A percentile compares a stretch with the other conserved stretches of the same genome.
phyloP scores from a whole-genome alignment of 2,113 vertebrate genomes.

The Tyto alba region DNA sequence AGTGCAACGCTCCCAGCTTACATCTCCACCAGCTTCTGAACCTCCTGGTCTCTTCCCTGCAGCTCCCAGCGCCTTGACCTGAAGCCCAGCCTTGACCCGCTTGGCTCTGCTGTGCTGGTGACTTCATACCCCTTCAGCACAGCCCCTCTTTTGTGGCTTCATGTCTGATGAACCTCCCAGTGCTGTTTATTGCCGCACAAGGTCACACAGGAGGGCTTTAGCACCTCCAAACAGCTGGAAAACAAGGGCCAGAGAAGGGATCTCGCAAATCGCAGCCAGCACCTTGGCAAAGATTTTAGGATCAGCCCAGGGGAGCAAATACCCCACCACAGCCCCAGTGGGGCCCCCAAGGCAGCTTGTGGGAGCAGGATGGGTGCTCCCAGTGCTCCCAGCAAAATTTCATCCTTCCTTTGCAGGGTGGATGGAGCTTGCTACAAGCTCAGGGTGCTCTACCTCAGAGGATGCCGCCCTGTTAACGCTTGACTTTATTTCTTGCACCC shows the following conservation, averaged over 20 bases:
- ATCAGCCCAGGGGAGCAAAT: background rate
- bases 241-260: background rate
- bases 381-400: background rate
- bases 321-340: rapidly evolving
- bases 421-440: background rate
- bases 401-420: background rate
- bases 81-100: background rate
- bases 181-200: background rate
- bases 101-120: background rate
- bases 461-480: rapidly evolving
- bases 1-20: background rate
- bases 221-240: too few relatives aligned
- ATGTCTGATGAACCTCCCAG: rapidly evolving
- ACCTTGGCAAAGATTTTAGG: background rate
- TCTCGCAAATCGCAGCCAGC: background rate
- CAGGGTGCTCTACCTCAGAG: background rate
- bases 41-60: too few relatives aligned
- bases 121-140: background rate
- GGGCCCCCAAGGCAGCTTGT: rapidly evolving
- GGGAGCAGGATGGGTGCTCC: background rate
- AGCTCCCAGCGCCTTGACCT: background rate
- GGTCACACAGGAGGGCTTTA: background rate
- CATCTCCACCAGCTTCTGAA: background rate
- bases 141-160: background rate
- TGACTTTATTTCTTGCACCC: rapidly evolving